Conservation (phyloP, 2,797 vertebrate genomes). For the Spinus pinus region DNA sequence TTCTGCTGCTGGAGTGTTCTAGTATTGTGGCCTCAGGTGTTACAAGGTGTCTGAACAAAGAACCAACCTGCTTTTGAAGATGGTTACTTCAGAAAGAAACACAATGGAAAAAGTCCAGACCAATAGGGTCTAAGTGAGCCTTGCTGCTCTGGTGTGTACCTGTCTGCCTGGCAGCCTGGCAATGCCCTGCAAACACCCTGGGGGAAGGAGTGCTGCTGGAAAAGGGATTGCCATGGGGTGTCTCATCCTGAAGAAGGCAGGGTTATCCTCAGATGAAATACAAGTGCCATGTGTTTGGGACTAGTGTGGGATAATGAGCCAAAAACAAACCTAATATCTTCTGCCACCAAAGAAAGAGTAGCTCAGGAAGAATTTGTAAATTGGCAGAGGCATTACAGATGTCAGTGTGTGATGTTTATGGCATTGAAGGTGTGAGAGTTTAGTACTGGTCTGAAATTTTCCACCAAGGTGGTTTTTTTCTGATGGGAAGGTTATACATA, state of each 20-base stretch:
- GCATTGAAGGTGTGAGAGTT: neutral
- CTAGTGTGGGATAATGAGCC: neutral
- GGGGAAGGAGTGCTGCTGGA: neutral
- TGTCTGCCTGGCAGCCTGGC: neutral
- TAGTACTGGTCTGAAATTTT: neutral
- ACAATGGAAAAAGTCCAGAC: neutral
- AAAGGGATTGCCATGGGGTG: neutral
- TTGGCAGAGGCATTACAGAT: neutral
- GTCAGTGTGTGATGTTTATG: neutral
- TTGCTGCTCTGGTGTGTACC: neutral
- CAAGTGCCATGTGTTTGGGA: accelerated
- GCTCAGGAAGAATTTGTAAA: neutral
- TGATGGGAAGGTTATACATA: neutral
- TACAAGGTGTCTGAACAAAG: neutral
- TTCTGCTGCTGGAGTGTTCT: neutral
- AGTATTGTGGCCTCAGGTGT: neutral
- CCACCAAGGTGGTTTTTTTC: neutral
- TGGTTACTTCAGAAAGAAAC: neutral
- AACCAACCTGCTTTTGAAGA: neutral
- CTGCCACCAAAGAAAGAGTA: neutral
- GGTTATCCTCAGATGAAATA: neutral
- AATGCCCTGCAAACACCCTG: neutral
- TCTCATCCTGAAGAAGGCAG: neutral
- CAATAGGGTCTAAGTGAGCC: neutral
- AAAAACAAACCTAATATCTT: neutral